Percentiles rank a stretch among this genome's conserved stretches.
Conservation (phyloP, 2,888 invertebrate species). For the Liodrosophila aerea region DNA sequence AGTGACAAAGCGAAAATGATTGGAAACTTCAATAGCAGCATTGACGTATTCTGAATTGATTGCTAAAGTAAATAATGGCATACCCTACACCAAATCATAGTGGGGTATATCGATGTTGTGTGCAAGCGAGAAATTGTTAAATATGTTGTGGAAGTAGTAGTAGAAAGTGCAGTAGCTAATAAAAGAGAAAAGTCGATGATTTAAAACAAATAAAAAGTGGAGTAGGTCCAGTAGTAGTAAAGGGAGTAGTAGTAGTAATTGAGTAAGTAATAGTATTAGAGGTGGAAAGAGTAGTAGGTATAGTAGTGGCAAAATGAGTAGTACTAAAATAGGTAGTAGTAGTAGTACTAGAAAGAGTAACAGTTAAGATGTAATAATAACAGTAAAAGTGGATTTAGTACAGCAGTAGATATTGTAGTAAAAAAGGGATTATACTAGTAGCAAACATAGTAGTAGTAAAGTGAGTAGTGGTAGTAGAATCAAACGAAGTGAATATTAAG, state of each 20-base stretch:
- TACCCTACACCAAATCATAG: neutral
- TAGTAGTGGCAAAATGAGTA: neutral
- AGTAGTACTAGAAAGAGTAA: neutral
- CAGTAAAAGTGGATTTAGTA: no score
- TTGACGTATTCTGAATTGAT: conserved; percentile 43
- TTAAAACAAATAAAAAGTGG: neutral
- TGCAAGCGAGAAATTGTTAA: no score
- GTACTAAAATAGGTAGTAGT: neutral
- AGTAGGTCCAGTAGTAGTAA: neutral
- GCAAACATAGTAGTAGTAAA: no score
- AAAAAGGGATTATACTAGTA: no score
- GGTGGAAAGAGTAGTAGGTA: neutral
- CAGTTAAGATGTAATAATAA: no score
- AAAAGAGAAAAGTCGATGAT: neutral
- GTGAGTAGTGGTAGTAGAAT: no score
- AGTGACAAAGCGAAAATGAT: conserved; percentile 42
- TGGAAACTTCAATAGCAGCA: conserved; percentile 34
- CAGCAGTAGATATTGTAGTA: no score
- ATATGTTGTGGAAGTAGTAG: neutral
- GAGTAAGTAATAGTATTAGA: neutral
- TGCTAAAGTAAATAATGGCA: conserved; percentile 25
- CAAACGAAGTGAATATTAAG: no score
- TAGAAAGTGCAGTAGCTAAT: neutral
- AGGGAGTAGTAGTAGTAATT: neutral
- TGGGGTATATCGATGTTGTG: no score